Evolutionary conservation across 2,797 vertebrate species (phyloP).

Genomic region (Mormyrus hasselquistii): DNA sequence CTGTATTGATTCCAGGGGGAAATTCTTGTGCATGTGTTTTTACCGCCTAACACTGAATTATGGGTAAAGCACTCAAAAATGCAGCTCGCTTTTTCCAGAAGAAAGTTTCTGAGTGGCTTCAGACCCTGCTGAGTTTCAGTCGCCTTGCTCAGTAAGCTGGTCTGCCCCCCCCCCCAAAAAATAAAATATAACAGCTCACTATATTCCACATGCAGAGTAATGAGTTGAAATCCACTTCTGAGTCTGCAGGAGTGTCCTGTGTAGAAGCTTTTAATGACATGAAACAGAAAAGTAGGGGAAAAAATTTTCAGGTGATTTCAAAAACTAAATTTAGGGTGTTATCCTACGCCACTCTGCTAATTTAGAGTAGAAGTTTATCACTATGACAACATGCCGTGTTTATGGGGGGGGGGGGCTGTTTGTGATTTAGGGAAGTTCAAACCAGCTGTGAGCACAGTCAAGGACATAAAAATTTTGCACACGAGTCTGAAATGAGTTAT

Average conservation of each 20-base stretch:
- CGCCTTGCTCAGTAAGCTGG: neutral
- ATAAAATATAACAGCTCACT: conserved; percentile 24
- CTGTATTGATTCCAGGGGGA: neutral
- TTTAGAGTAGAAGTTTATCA: neutral
- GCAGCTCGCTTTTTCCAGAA: neutral
- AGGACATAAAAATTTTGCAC: conserved; percentile 3
- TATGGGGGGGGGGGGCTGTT: neutral
- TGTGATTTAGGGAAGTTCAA: conserved; percentile 11
- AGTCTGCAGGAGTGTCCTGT: neutral
- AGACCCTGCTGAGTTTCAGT: neutral
- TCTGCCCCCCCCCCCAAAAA: conserved; percentile 24
- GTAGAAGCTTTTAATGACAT: neutral
- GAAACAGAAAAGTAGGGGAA: neutral
- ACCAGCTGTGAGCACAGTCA: neutral
- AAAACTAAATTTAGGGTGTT: neutral
- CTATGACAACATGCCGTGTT: neutral
- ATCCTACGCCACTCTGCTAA: neutral
- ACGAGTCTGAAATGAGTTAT: neutral
- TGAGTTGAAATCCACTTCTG: neutral
- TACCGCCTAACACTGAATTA: neutral
- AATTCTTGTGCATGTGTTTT: neutral
- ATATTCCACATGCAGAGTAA: conserved; percentile 3
- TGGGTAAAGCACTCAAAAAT: neutral
- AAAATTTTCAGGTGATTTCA: neutral
- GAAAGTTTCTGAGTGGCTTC: conserved; percentile 27